These are phyloP conservation scores for Scelioninae gen. 2 DNA, from an alignment of 2,888 invertebrate species.

Conservation along the genomic window DNA sequence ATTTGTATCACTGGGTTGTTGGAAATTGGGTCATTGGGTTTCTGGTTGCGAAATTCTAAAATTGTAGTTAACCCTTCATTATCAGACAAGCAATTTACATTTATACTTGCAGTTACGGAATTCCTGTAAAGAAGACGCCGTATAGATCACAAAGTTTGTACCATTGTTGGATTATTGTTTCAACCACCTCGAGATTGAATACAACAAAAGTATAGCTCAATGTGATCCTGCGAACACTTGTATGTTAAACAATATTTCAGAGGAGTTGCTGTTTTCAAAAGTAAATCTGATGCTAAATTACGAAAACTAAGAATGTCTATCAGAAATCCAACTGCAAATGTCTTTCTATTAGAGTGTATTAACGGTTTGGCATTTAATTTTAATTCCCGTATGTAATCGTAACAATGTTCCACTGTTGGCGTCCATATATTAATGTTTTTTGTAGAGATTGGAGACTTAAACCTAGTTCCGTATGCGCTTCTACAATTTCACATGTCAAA, in stretches of 20 bases:
- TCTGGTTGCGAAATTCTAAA: conserved; percentile 23
- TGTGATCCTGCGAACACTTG: conserved; percentile 33
- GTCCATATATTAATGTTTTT: neutral
- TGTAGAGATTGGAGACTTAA: conserved; percentile 55
- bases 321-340: conserved; percentile 24
- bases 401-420: neutral
- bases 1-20: no score
- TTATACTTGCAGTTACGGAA: conserved; percentile 25
- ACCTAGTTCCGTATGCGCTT: conserved; percentile 60
- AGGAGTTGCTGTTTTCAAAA: conserved; percentile 18
- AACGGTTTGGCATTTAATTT: neutral
- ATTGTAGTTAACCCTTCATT: conserved; percentile 6
- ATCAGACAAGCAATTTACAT: conserved; percentile 32
- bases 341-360: conserved; percentile 7
- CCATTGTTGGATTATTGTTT: conserved; percentile 29
- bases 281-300: conserved; percentile 22
- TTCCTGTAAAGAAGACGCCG: conserved; percentile 37
- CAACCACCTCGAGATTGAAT: conserved; percentile 35
- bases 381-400: conserved; percentile 8
- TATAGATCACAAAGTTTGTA: conserved; percentile 31
- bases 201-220: conserved; percentile 36
- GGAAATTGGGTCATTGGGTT: conserved; percentile 18
- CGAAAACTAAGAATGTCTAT: conserved; percentile 19
- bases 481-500: conserved; percentile 59
- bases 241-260: conserved; percentile 40